Base-by-base conservation (phyloP, 2,113 vertebrate species). In the Donacobius atricapilla region DNA sequence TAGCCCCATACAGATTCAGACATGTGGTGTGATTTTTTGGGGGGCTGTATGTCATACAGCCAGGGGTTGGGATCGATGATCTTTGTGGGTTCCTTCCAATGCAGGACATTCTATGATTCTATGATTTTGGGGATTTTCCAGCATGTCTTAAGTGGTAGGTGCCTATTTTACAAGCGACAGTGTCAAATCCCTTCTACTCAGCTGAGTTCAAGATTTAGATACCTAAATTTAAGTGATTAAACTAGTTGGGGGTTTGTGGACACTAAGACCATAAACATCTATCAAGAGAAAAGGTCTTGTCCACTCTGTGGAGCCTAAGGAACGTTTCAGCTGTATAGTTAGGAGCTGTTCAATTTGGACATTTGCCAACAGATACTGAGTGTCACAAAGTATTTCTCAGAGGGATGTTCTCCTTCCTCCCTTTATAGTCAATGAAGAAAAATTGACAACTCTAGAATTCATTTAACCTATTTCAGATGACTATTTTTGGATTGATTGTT, bases 401-500 rank as follows among this genome's bases (percentile, higher is more conserved):
- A 64, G 15, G 6, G 37, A 44, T 39, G 18, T 47, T 68, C 42
- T 85, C 21, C n/a, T 88, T 90, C 42, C 16, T 85, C 12, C 10
- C 6, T 65, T 77, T 69, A 45, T 6, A 90, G n/a, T 21, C 40
- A 69, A 19, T 9, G 28, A 87, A 79, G 18, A 69, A 88, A 91
- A 88, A 30, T 1, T 48, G 18, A 11, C 25, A 85, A 7, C 6
- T 75, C 31, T 48, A 69, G 30, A 92, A 79, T 86, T 77, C n/a
- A n/a, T 72, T 39, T 80, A 94, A 86, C 79, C 58, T 92, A 63
- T 90, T 93, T 93, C 35, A 70, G 37, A 42, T 80, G 0, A 39
- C 63, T 83, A 45, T 83, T 94, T 94, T 88, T 90, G 37, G 63
- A 73, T 45, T 22, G 28, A 83, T 56, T 89, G 15, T 83, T 90